Evolutionary conservation across 2,888 invertebrate species (phyloP), one percentile per base, ranked within the genome.

Genomic region (Cephalotes varians): DNA sequence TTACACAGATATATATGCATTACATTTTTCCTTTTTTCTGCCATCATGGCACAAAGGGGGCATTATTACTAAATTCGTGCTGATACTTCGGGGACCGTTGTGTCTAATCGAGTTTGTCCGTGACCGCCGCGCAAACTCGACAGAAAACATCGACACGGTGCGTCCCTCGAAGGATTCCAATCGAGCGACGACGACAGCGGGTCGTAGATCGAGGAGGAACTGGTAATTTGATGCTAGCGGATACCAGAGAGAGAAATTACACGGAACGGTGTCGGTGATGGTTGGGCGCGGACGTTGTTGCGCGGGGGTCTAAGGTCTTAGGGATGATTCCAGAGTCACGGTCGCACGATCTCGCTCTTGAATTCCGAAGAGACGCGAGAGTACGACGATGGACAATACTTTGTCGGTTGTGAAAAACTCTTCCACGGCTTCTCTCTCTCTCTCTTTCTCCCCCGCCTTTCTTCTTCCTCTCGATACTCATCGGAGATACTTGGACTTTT

Each of bases 331-430:
- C 56, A 71, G 77, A 79, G 77, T 79, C 77, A 79, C 77, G 77
- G 77, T 79, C 72, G 77, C 77, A 79, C 77, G 77, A 79, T 79
- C 72, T 71, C 65, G 65, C 47, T 44, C 73, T 79, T 40, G 40
- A 47, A 44, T 47, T n/a, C 15, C 51, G 25, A 54, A 31, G 25
- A 51, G 40, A 77, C 47, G 64, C 77, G 65, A 37, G 73, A 31
- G 18, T 65, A 56, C 71, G 25, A 67, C n/a, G 31, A 28, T 73
- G 89, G 86, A 88, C 90, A 87, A 90, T 90, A 85, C 77, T 81
- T 86, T 81, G 82, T 62, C 87, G 49, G 74, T 76, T 84, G 69
- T 60, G 85, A 85, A 91, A 86, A 89, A 71, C 91, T 91, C 90
- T 85, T 73, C 58, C 76, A 58, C 76, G 77, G 76, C 69, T 82